phyloP scores from a whole-genome alignment of 2,113 vertebrate genomes.

The Rhodinocichla rosea region DNA sequence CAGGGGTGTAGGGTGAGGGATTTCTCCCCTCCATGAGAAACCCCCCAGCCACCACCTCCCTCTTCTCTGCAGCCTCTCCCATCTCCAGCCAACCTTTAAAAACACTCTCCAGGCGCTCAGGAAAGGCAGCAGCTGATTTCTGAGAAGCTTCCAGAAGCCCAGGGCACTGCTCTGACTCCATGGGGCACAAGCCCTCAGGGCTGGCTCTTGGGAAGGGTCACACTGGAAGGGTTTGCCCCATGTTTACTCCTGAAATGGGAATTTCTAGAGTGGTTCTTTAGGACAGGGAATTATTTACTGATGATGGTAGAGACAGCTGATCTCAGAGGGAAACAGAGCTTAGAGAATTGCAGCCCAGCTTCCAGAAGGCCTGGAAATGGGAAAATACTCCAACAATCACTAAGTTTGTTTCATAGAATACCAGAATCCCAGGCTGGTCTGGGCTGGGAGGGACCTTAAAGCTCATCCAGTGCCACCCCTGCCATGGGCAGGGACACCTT shows the following conservation, averaged over 20 bases:
- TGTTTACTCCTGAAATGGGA: neutral
- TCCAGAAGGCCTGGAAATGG: neutral
- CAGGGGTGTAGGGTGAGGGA: accelerated
- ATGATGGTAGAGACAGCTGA: neutral
- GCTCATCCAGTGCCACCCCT: neutral
- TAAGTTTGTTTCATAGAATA: neutral
- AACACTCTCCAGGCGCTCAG: accelerated
- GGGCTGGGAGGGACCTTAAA: neutral
- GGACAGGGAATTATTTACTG: neutral
- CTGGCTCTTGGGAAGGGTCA: neutral
- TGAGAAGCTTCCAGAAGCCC: neutral
- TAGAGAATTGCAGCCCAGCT: neutral
- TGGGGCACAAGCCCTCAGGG: accelerated
- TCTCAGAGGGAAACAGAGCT: neutral
- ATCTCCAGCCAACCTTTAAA: neutral
- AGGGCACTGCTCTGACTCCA: neutral
- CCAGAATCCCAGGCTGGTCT: neutral
- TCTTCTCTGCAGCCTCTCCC: neutral
- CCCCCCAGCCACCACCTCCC: neutral
- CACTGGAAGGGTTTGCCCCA: accelerated
- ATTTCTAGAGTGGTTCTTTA: accelerated
- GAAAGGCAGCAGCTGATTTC: neutral
- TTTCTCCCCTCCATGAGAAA: neutral
- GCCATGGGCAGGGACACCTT: neutral
- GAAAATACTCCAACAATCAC: neutral